These are phyloP conservation scores for Schizaphis graminum DNA, from an alignment of 2,888 invertebrate genomes.

Conservation along the genomic window DNA sequence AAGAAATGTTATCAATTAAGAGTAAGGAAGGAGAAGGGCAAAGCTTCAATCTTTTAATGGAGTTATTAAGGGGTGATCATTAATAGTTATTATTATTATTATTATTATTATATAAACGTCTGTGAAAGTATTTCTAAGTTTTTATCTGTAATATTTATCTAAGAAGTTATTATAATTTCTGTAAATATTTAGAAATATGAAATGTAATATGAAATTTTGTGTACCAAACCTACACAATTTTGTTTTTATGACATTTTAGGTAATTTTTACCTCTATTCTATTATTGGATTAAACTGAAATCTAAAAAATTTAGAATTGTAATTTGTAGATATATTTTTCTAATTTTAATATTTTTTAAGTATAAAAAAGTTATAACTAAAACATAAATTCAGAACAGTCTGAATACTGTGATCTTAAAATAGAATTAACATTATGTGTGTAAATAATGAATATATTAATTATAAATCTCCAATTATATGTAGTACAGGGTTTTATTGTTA, in stretches of 20 bases:
- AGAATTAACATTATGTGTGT: slow-evolving; percentile 50
- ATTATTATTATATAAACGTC: slow-evolving; percentile 46
- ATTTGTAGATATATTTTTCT: slow-evolving; percentile 59
- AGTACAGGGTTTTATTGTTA: slow-evolving; percentile 64
- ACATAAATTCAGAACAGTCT: slow-evolving; percentile 62
- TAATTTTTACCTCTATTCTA: slow-evolving; percentile 26
- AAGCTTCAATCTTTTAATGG: slow-evolving; percentile 95
- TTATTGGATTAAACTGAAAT: slow-evolving; percentile 34
- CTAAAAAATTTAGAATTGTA: slow-evolving; percentile 20
- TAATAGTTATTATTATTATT: slow-evolving; percentile 71
- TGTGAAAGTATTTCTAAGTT: slow-evolving; percentile 58
- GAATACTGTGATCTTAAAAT: slow-evolving; percentile 66
- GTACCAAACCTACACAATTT: slow-evolving; percentile 15
- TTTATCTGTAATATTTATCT: slow-evolving; percentile 18
- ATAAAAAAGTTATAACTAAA: slow-evolving; percentile 53
- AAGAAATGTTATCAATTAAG: slow-evolving; percentile 90
- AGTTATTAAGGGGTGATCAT: slow-evolving; percentile 93
- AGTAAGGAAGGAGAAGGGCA: slow-evolving; percentile 91
- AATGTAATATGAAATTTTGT: slow-evolving; percentile 22
- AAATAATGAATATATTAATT: slow-evolving; percentile 36
- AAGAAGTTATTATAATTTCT: slow-evolving; percentile 37
- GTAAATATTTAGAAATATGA: slow-evolving; percentile 23
- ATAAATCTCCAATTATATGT: slow-evolving; percentile 49
- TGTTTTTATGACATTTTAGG: slow-evolving; percentile 8
- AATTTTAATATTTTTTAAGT: slow-evolving; percentile 37